phyloP scores from a whole-genome alignment of 2,113 vertebrate species.

The Dipodomys merriami region DNA sequence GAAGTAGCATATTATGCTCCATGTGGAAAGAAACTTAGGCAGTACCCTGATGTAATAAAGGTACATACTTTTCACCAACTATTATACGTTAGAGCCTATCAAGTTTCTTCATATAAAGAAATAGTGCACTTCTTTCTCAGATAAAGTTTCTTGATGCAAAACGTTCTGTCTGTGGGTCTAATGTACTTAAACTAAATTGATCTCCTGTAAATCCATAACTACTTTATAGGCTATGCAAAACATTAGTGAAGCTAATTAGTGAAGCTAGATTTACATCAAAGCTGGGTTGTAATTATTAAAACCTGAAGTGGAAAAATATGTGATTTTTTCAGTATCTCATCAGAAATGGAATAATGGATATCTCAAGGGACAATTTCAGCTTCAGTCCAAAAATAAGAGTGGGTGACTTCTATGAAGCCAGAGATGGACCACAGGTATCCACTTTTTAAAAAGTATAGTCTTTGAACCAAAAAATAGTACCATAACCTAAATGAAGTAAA shows the following conservation, averaged over 20 bases:
- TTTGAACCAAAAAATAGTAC: conserved; percentile 86
- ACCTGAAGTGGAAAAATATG: conserved; percentile 92
- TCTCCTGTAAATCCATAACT: conserved; percentile 76
- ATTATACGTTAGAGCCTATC: conserved; percentile 48
- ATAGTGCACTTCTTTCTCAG: conserved; percentile 65
- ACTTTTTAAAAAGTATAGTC: conserved; percentile 88
- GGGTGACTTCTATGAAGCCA: conserved; percentile 99
- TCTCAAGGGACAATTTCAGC: conserved; percentile 98
- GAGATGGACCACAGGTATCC: conserved; percentile 96
- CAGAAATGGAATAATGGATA: conserved; percentile 96
- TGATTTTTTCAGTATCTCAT: conserved; percentile 97
- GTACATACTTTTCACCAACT: conserved; percentile 83
- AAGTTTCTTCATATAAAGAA: conserved; percentile 73
- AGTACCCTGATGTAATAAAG: conserved; percentile 97
- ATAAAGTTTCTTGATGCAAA: conserved; percentile 79
- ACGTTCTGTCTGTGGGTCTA: conserved; percentile 77
- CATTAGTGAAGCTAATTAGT: conserved; percentile 71
- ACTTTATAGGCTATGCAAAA: conserved; percentile 82
- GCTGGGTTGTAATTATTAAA: conserved; percentile 88
- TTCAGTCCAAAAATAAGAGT: conserved; percentile 98
- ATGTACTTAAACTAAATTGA: conserved; percentile 78
- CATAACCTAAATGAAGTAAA: conserved; percentile 84
- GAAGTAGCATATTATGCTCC: conserved; percentile 96
- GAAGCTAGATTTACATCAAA: conserved; percentile 86
- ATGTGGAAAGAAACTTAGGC: conserved; percentile 96